Conservation (phyloP, 2,113 vertebrate genomes). For the Tychaedon coryphoeus region DNA sequence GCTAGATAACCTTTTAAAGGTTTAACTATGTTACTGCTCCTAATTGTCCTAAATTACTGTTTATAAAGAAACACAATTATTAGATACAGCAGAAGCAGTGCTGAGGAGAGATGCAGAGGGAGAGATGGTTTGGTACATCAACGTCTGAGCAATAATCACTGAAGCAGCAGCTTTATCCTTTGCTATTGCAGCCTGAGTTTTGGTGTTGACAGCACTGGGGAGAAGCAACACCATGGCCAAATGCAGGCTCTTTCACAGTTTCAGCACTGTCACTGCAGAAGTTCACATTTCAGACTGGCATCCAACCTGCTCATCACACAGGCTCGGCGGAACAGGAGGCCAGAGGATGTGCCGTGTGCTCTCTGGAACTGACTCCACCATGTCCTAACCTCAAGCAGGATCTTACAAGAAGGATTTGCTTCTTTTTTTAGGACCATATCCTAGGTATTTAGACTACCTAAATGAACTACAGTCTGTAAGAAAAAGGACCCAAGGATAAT, state of each 20-base stretch:
- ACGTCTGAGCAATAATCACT: background rate
- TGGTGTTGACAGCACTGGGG: constrained; percentile 14
- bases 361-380: background rate
- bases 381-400: background rate
- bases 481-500: background rate
- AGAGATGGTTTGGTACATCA: background rate
- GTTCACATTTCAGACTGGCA: background rate
- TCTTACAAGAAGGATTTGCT: background rate
- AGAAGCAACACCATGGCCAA: background rate
- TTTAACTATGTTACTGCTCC: constrained; percentile 31
- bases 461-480: background rate
- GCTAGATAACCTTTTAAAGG: constrained; percentile 67
- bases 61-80: constrained; percentile 56
- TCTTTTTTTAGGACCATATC: background rate
- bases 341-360: fast-evolving
- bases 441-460: background rate
- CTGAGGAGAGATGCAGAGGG: background rate
- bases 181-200: background rate
- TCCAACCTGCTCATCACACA: background rate
- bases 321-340: background rate
- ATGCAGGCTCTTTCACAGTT: background rate
- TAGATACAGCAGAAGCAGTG: background rate
- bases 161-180: background rate
- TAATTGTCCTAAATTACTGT: constrained; percentile 60
- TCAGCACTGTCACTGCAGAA: background rate